A percentile compares a stretch with the other conserved stretches of the same genome.
Conservation (phyloP, 2,113 vertebrate genomes). For the Cynoglossus semilaevis region DNA sequence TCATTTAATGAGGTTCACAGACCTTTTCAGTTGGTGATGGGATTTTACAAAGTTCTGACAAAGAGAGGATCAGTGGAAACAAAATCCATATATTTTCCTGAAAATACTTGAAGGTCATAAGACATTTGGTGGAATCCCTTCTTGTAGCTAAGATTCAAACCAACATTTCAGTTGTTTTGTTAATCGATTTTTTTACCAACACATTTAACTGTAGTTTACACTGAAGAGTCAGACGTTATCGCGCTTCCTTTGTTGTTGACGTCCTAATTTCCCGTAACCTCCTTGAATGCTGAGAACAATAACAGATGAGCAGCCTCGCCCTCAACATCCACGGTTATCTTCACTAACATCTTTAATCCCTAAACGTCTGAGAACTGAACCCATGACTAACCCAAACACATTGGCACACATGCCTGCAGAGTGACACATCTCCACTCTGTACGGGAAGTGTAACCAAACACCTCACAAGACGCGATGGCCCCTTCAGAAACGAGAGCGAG, state of each 20-base stretch:
- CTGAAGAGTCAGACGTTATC: too few relatives aligned
- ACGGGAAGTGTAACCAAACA: background rate
- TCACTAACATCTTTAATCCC: conserved; percentile 21
- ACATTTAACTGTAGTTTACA: background rate
- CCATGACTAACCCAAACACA: conserved; percentile 1
- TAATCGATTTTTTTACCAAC: too few relatives aligned
- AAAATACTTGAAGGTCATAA: too few relatives aligned
- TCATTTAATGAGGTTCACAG: too few relatives aligned
- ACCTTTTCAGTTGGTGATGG: too few relatives aligned
- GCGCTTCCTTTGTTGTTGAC: background rate
- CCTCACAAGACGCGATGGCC: conserved; percentile 31
- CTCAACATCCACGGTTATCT: background rate
- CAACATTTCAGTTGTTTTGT: too few relatives aligned
- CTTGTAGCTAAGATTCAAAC: too few relatives aligned
- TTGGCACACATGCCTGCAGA: background rate
- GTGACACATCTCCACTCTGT: background rate
- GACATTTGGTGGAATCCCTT: too few relatives aligned
- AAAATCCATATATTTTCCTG: too few relatives aligned
- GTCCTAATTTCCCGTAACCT: background rate
- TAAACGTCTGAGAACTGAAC: conserved; percentile 26
- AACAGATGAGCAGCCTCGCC: conserved; percentile 15
- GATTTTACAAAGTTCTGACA: too few relatives aligned
- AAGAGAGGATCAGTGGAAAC: too few relatives aligned
- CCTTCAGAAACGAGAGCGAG: conserved; percentile 5
- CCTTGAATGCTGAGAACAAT: conserved; percentile 2